A percentile compares a stretch with the other conserved stretches of the same genome.
These are phyloP conservation scores for Apomyelois bistriatella DNA, from an alignment of 2,888 invertebrate species.

Conservation along the genomic window DNA sequence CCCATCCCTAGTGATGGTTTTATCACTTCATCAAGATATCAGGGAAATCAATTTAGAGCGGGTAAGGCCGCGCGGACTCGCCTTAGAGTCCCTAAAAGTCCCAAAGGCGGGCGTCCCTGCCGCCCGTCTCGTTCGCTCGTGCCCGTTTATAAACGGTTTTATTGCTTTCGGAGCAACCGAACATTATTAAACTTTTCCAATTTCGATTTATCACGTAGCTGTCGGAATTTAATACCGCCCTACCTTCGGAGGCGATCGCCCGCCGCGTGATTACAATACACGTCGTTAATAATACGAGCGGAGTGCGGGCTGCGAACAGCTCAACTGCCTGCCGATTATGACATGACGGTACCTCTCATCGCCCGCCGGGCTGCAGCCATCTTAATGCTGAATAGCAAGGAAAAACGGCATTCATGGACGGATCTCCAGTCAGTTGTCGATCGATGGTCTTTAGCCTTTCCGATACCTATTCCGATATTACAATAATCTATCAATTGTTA, in stretches of 20 bases:
- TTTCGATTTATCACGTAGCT: slow-evolving; percentile 81
- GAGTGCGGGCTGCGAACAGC: slow-evolving; percentile 39
- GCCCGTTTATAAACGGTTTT: slow-evolving; percentile 81
- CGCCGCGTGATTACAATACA: slow-evolving; percentile 80
- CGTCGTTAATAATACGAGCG: slow-evolving; percentile 76
- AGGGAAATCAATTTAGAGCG: slow-evolving; percentile 70
- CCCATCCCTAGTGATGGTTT: slow-evolving; percentile 45
- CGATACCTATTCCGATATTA: too few species aligned
- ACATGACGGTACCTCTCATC: slow-evolving; percentile 20
- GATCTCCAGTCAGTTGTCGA: not conserved
- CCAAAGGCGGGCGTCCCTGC: slow-evolving; percentile 74
- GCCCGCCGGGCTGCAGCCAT: not conserved
- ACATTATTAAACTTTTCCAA: slow-evolving; percentile 82
- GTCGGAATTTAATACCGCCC: slow-evolving; percentile 81
- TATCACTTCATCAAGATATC: slow-evolving; percentile 71
- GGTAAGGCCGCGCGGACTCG: slow-evolving; percentile 63
- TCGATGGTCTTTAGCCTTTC: too few species aligned
- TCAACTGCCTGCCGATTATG: slow-evolving; percentile 47
- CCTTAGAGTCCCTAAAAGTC: slow-evolving; percentile 77
- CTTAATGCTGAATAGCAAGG: not conserved
- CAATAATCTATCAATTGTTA: too few species aligned
- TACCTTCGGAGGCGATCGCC: slow-evolving; percentile 80
- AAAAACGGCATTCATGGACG: not conserved
- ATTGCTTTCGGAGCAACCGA: slow-evolving; percentile 81
- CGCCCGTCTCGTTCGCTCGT: slow-evolving; percentile 76